phyloP scores from a whole-genome alignment of 2,797 vertebrate genomes.

The Macrochelys suwanniensis region DNA sequence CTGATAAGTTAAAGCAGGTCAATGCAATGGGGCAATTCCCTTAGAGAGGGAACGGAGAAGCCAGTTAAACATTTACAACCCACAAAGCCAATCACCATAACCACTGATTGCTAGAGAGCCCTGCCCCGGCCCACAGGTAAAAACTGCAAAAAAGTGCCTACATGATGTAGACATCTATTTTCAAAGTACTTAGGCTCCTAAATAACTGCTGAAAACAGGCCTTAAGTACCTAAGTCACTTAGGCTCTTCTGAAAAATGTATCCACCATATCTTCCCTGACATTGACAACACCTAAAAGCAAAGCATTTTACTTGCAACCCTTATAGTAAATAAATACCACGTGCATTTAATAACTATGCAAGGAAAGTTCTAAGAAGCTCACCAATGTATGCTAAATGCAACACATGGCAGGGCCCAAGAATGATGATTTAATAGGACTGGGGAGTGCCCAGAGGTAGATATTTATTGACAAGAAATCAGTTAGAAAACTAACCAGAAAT shows the following conservation, averaged over 20 bases:
- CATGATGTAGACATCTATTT: not conserved
- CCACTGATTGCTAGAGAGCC: not conserved
- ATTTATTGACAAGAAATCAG: not conserved
- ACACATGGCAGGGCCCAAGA: not conserved
- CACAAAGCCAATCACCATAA: not conserved
- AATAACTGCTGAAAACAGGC: not conserved
- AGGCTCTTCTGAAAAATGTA: not conserved
- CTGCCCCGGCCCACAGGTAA: fast-evolving
- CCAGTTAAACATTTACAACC: not conserved
- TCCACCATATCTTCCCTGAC: not conserved
- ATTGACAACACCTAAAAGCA: not conserved
- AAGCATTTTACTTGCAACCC: fast-evolving
- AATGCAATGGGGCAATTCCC: fast-evolving
- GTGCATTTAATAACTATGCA: not conserved
- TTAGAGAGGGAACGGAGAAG: not conserved
- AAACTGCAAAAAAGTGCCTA: not conserved
- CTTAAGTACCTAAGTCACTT: not conserved
- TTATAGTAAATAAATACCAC: not conserved
- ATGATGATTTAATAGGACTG: fast-evolving
- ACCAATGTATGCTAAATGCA: fast-evolving
- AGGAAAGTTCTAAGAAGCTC: not conserved
- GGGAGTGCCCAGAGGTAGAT: not conserved
- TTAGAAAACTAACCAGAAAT: no score
- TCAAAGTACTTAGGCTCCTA: not conserved
- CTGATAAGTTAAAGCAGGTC: not conserved